phyloP scores from a whole-genome alignment of 2,797 vertebrate species.

The Pygocentrus nattereri region DNA sequence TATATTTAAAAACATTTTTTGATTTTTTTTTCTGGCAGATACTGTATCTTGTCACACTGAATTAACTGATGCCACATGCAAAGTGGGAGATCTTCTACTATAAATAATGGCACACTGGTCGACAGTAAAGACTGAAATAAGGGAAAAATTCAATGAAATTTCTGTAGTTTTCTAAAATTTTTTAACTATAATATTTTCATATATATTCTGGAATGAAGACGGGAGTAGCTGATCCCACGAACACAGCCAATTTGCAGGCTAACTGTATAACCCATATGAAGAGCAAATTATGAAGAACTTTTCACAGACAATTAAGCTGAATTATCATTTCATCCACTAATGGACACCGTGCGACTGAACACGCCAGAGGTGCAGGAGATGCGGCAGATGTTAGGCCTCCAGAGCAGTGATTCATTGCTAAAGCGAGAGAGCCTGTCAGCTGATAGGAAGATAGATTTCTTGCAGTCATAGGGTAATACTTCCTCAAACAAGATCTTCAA shows the following conservation, averaged over 20 bases:
- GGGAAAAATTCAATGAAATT: too few species aligned
- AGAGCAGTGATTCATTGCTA: conserved; percentile 51
- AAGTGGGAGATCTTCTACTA: too few species aligned
- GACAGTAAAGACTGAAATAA: too few species aligned
- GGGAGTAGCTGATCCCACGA: background rate
- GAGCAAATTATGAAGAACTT: conserved; percentile 32
- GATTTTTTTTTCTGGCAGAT: too few species aligned
- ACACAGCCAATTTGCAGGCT: conserved; percentile 1
- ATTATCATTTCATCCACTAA: conserved; percentile 51
- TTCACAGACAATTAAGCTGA: conserved; percentile 52
- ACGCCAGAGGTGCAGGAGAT: conserved; percentile 14
- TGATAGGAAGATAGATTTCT: conserved; percentile 29
- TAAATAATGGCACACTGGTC: too few species aligned
- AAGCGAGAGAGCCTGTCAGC: conserved; percentile 7
- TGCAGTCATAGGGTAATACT: conserved; percentile 5
- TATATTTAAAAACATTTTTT: too few species aligned
- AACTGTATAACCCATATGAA: background rate
- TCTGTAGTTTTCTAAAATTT: too few species aligned
- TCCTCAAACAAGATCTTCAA: conserved; percentile 22
- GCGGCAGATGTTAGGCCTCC: conserved; percentile 41
- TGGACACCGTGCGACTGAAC: conserved; percentile 34
- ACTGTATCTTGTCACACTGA: too few species aligned
- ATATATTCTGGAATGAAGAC: background rate
- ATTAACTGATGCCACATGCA: too few species aligned
- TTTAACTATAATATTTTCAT: background rate